Conservation (phyloP, 2,888 invertebrate genomes). For the Pseudeuparius sepicola region DNA sequence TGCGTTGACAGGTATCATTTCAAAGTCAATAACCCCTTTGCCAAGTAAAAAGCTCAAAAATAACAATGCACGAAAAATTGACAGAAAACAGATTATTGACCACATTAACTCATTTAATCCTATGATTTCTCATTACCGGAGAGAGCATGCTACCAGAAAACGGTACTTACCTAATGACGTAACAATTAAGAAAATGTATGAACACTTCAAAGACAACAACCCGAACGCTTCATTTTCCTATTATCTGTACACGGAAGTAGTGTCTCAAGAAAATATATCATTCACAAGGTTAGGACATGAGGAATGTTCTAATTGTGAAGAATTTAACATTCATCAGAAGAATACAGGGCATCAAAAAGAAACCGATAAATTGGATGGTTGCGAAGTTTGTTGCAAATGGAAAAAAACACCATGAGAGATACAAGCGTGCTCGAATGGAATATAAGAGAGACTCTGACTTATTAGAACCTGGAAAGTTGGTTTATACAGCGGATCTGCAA, state of each 20-base stretch:
- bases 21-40: slow-evolving; percentile 2
- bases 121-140: slow-evolving; percentile 2
- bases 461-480: too few species aligned
- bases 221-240: slow-evolving; percentile 1
- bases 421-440: too few species aligned
- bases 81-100: slow-evolving; percentile 2
- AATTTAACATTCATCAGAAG: too few species aligned
- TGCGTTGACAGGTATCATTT: slow-evolving; percentile 1
- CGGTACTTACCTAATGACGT: slow-evolving; percentile 2
- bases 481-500: too few species aligned
- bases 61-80: not conserved
- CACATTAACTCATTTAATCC: slow-evolving; percentile 1
- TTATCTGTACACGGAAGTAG: slow-evolving; percentile 2
- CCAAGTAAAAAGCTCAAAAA: slow-evolving; percentile 2
- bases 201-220: not conserved
- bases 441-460: too few species aligned
- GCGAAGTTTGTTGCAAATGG: too few species aligned
- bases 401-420: too few species aligned
- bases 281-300: too few species aligned
- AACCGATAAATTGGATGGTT: too few species aligned
- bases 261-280: slow-evolving; percentile 3
- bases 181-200: slow-evolving; percentile 1
- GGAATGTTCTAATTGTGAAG: too few species aligned
- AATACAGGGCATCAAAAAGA: too few species aligned
- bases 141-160: slow-evolving; percentile 1